Evolutionary conservation across 2,888 invertebrate genomes (phyloP).

Genomic region (Cabera pusaria): DNA sequence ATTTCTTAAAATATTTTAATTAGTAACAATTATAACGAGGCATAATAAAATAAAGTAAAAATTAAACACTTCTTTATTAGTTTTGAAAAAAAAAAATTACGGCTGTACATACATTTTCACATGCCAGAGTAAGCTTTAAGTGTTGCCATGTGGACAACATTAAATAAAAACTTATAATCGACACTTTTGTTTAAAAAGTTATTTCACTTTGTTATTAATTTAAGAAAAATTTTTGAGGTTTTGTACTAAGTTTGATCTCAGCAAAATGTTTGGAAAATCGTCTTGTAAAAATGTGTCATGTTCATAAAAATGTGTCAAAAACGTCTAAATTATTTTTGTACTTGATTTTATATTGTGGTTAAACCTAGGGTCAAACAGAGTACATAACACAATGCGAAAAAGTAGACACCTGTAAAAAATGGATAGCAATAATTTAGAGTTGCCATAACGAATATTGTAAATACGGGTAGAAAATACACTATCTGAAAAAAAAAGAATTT

Average conservation of each 20-base stretch:
- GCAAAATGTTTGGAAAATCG: constrained; percentile 26
- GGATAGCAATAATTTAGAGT: constrained; percentile 29
- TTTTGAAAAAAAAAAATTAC: constrained; percentile 6
- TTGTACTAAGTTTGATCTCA: constrained; percentile 40
- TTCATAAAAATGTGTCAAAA: constrained; percentile 29
- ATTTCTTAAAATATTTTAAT: constrained; percentile 45
- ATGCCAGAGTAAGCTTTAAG: constrained; percentile 23
- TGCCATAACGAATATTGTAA: constrained; percentile 32
- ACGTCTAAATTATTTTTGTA: constrained; percentile 23
- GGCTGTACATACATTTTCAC: constrained; percentile 17
- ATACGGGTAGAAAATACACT: constrained; percentile 16
- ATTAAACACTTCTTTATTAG: constrained; percentile 20
- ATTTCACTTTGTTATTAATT: constrained; percentile 28
- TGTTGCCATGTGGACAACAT: constrained; percentile 37
- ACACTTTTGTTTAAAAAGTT: constrained; percentile 27
- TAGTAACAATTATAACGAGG: constrained; percentile 63
- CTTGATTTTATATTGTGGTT: constrained; percentile 18
- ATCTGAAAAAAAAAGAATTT: constrained; percentile 6
- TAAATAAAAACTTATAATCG: constrained; percentile 6
- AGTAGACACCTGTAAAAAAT: constrained; percentile 14
- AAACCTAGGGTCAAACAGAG: constrained; percentile 21
- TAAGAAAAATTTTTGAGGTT: constrained; percentile 20
- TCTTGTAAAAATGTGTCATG: too few species aligned
- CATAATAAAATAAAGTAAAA: constrained; percentile 50
- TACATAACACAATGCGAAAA: constrained; percentile 17